Conservation (phyloP, 2,888 invertebrate genomes). For the Drosophila neoperkinsi region DNA sequence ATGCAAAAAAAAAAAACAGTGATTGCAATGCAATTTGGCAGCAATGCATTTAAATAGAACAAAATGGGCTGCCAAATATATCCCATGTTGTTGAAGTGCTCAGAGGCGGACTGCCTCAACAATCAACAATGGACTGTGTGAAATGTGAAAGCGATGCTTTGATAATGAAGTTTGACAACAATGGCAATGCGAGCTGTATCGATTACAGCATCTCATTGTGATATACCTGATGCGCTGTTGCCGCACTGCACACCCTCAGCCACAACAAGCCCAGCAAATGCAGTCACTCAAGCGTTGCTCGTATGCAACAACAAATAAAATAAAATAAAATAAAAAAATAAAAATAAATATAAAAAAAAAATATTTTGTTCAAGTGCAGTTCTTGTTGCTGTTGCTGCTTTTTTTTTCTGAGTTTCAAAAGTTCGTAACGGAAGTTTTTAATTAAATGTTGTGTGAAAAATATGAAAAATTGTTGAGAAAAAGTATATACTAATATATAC, state of each 20-base stretch:
- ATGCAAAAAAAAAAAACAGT: neutral
- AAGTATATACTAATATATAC: neutral
- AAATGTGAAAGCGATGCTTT: constrained; percentile 14
- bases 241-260: constrained; percentile 36
- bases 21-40: constrained; percentile 3
- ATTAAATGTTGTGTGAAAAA: constrained; percentile 58
- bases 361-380: constrained; percentile 64
- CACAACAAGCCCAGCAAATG: constrained; percentile 20
- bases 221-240: constrained; percentile 39
- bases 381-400: constrained; percentile 39
- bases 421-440: constrained; percentile 67
- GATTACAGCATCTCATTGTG: constrained; percentile 44
- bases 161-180: constrained; percentile 34
- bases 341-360: constrained; percentile 8
- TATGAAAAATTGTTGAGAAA: constrained; percentile 21
- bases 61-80: neutral
- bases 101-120: constrained; percentile 31
- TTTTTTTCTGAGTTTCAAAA: constrained; percentile 13
- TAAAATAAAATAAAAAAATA: constrained; percentile 7
- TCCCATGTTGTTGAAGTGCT: neutral
- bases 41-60: constrained; percentile 10
- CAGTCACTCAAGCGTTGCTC: constrained; percentile 57
- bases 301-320: constrained; percentile 34
- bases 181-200: constrained; percentile 21
- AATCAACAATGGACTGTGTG: constrained; percentile 17